Conservation (phyloP, 2,113 vertebrate genomes). For the Albula goreensis region DNA sequence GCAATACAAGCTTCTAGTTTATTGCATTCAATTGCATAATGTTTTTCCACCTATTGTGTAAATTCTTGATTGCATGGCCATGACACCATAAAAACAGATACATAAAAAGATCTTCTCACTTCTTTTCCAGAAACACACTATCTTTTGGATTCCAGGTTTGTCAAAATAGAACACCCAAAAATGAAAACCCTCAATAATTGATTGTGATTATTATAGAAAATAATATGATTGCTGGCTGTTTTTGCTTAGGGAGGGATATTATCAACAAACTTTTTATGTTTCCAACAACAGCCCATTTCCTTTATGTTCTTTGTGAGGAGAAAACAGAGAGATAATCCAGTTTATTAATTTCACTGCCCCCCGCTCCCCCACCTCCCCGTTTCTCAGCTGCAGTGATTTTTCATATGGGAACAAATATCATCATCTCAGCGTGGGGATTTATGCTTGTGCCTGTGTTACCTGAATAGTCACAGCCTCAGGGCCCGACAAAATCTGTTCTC, state of each 20-base stretch:
- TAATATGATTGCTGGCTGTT: background rate
- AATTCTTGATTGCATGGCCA: background rate
- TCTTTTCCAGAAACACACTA: background rate
- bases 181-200: background rate
- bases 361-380: background rate
- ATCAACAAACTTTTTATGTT: background rate
- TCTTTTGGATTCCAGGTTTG: background rate
- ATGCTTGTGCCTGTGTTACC: background rate
- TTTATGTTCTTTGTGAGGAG: background rate
- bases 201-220: background rate
- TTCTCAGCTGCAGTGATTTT: background rate
- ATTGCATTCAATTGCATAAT: no score
- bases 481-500: background rate
- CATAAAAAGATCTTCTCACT: background rate
- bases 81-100: background rate
- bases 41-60: background rate
- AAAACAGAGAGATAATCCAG: background rate
- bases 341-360: background rate
- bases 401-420: conserved; percentile 8
- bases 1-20: no score
- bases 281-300: background rate
- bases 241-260: background rate
- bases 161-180: background rate
- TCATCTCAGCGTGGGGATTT: conserved; percentile 5
- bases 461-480: background rate